Evolutionary conservation across 2,888 invertebrate genomes (phyloP), one percentile per base, ranked within the genome.

Genomic region (Lasioglossum lativentre): DNA sequence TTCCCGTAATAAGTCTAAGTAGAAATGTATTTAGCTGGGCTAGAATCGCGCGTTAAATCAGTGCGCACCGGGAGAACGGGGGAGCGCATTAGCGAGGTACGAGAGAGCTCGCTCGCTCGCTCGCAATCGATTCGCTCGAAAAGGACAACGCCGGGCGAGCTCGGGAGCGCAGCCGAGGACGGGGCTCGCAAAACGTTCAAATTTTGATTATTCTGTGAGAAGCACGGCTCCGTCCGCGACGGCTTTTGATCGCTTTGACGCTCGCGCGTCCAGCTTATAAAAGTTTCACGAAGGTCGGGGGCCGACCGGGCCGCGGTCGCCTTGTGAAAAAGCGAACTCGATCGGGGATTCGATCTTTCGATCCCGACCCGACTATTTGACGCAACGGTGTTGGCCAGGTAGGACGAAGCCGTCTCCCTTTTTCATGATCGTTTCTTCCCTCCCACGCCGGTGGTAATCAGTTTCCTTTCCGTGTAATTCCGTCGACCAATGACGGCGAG

Each of bases 161-260:
- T 38, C 19, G 38, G 68, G 38, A 23, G 19, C 27, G 14, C 2
- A 40, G 16, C 45, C 63, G 30, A 42, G 76, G 45, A 40, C 63
- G 63, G 52, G n/a, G 52, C 52, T 52, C 66, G 52, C 40, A 27
- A 66, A 73, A 73, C 47, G 72, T 66, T 86, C 74, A 82, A 83
- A 73, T 84, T 86, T 84, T 79, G 16, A 84, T 85, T 27, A 79
- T 56, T 40, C 72, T 75, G 78, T 78, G 88, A 56, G 34, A 47
- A 75, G 52, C 63, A 59, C 74, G 59, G 56, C 73, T 19, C 59
- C 75, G 38, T 75, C 80, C 56, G 42, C 68, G 34, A 68, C 45
- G 75, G 83, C 90, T 90, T 66, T 90, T 90, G 90, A 90, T 87
- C 90, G 82, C 90, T 90, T 89, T 90, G 89, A 90, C 30, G 63